Base-by-base conservation (phyloP, 2,797 vertebrate species). In the Periophthalmus magnuspinnatus region DNA sequence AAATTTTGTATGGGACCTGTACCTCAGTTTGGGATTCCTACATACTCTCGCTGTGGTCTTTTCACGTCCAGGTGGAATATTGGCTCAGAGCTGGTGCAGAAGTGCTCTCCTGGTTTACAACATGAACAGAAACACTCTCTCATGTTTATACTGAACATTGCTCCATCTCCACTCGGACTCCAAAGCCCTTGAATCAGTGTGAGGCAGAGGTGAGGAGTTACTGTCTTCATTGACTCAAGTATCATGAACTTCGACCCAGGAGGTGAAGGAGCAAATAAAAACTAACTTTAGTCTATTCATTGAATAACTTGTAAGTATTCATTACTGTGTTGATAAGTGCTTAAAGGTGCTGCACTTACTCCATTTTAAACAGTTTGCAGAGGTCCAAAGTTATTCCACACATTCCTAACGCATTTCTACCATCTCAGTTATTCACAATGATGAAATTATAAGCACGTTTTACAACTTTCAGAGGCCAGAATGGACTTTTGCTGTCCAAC, bases 131-230 rank as follows among this genome's bases (percentile, higher is more conserved):
- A 79, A 36, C 55, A 82, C 50, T 22, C 13, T 22, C 65, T 9
- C 71, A 32, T 83, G 81, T 85, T 82, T 81, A 62, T 75, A 66
- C 77, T 50, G 16, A 50, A 57, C 76, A 50, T 36, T 48, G 38
- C 65, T 56, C 13, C 50, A 22, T 50, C 65, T 56, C n/a, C 33
- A 17, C 64, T 34, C 34, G 17, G 34, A 56, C 36, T 22, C 21
- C 61, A 52, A 47, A 67, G 19, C 56, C 60, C 67, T 63, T 11
- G 34, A 19, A n/a, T 17, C 58, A 36, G 14, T 6, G n/a, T 24
- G 9, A 24, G 21, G 7, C 21, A 5, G 24, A 57, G 55, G 24
- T 32, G 55, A 54, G 6, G 11, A 56, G 54, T 24, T 24, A 57
- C 55, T 28, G 5, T 11, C 55, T 28, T 57, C 22, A 28, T 19